Base-by-base conservation (phyloP, 2,113 vertebrate genomes). In the Cariama cristata region DNA sequence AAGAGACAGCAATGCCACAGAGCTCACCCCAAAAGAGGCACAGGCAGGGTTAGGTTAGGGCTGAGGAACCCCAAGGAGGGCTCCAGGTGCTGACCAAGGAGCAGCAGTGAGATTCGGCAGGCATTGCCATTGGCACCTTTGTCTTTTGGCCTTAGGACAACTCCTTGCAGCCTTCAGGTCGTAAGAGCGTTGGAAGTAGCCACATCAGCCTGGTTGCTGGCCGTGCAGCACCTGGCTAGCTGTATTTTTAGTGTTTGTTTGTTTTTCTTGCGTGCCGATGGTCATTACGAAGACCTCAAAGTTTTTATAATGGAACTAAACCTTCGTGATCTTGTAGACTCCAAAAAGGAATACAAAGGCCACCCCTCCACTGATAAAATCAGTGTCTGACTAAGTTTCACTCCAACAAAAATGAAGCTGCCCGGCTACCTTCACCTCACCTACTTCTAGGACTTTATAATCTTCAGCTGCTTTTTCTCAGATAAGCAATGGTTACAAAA, bases 381-480 rank as follows among this genome's bases (percentile, higher is more conserved):
- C 6, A 0, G 3, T 63, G 9, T 58, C 23, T 82, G 58, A 27
- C 4, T 15, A 40, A 76, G 53, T 45, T 58, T 73, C 14, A 35
- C 23, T 66, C 47, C 32, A 63, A 42, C 23, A 90, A 24, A 86
- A 86, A 52, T 26, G 27, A 88, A 91, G 35, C 40, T 20, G 14
- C 32, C 38, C 42, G 32, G n/a, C 35, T 82, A 68, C 74, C 66
- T 94, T 84, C 79, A 72, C 86, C 88, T 93, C 91, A 77, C 42
- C 26, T 49, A 24, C 47, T 71, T 55, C 8, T 23, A 52, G 52
- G 40, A 52, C 20, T 68, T 77, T 11, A 40, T 71, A 44, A 63
- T 24, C 72, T 88, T 72, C 82, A 96, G 53, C 83, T 97, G 92
- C 56, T 53, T 91, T 81, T 96, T 96, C 86, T 92, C 86, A 97